Conservation (phyloP, 2,888 invertebrate species). For the Poecilobothrus nobilitatus region DNA sequence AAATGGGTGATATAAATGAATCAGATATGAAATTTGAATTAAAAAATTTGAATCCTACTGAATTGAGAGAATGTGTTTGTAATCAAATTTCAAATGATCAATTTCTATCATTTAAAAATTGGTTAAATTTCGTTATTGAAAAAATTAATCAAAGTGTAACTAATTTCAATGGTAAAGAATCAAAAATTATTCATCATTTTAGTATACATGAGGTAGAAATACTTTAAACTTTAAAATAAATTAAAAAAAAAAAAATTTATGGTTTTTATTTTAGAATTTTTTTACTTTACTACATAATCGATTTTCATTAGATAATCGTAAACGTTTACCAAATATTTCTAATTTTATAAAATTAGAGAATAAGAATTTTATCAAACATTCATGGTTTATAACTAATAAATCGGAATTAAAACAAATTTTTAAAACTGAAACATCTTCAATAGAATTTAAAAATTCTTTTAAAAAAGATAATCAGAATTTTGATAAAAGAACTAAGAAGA, state of each 20-base stretch:
- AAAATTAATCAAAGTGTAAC: slow-evolving; percentile 61
- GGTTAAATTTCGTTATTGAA: slow-evolving; percentile 70
- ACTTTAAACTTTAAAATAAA: slow-evolving; percentile 5
- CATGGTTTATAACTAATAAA: slow-evolving; percentile 64
- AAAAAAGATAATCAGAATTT: slow-evolving; percentile 42
- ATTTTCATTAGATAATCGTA: slow-evolving; percentile 56
- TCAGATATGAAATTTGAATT: not conserved
- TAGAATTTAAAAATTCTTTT: slow-evolving; percentile 51
- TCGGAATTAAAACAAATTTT: slow-evolving; percentile 66
- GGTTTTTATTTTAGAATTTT: slow-evolving; percentile 46
- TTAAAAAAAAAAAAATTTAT: not conserved
- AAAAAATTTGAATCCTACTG: not conserved
- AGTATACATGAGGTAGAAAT: slow-evolving; percentile 55
- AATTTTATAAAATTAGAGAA: slow-evolving; percentile 55
- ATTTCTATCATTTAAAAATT: slow-evolving; percentile 49
- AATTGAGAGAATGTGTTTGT: slow-evolving; percentile 31
- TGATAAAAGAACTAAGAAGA: slow-evolving; percentile 40
- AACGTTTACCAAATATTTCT: slow-evolving; percentile 57
- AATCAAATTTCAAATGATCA: too few relatives aligned
- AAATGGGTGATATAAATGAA: too few relatives aligned
- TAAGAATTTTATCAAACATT: slow-evolving; percentile 58
- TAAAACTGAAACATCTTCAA: slow-evolving; percentile 40
- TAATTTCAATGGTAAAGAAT: slow-evolving; percentile 59
- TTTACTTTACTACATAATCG: slow-evolving; percentile 64
- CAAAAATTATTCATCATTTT: slow-evolving; percentile 58